Percentiles rank a stretch among this genome's conserved stretches.
These are phyloP conservation scores for Coryphaenoides rupestris DNA, from an alignment of 2,113 vertebrate genomes.

Conservation along the genomic window DNA sequence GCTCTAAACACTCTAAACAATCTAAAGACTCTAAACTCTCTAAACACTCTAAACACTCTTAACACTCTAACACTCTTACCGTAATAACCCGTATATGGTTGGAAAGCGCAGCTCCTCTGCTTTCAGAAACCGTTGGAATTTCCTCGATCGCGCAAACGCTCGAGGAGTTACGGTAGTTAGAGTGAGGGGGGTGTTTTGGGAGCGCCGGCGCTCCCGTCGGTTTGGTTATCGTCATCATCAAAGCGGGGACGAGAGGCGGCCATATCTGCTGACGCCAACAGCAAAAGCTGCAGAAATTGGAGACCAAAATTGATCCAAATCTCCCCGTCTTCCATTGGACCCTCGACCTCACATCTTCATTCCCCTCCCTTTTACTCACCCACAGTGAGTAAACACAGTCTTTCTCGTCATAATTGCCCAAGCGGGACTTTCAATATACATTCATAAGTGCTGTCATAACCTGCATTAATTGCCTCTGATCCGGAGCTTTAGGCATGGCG, in stretches of 20 bases:
- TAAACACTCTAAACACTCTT: too few relatives aligned
- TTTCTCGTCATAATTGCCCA: too few relatives aligned
- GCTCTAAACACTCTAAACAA: too few relatives aligned
- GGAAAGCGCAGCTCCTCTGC: too few relatives aligned
- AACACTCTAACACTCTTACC: too few relatives aligned
- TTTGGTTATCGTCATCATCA: constrained; percentile 19
- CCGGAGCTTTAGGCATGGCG: background rate
- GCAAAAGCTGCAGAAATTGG: constrained; percentile 31
- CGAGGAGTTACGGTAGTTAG: too few relatives aligned
- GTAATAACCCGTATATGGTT: too few relatives aligned
- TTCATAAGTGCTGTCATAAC: background rate
- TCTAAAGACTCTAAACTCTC: too few relatives aligned
- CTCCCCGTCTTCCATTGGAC: constrained; percentile 4
- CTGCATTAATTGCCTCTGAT: background rate
- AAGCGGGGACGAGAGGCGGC: background rate
- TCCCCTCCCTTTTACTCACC: background rate
- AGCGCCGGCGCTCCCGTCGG: too few relatives aligned
- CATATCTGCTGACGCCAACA: constrained; percentile 20
- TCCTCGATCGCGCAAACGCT: too few relatives aligned
- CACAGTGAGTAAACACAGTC: background rate
- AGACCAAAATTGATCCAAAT: constrained; percentile 12
- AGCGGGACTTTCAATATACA: too few relatives aligned
- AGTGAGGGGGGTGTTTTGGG: background rate
- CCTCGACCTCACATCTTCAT: background rate
- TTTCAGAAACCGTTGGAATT: too few relatives aligned